phyloP scores from a whole-genome alignment of 2,113 vertebrate species.

The Brachyistius frenatus region DNA sequence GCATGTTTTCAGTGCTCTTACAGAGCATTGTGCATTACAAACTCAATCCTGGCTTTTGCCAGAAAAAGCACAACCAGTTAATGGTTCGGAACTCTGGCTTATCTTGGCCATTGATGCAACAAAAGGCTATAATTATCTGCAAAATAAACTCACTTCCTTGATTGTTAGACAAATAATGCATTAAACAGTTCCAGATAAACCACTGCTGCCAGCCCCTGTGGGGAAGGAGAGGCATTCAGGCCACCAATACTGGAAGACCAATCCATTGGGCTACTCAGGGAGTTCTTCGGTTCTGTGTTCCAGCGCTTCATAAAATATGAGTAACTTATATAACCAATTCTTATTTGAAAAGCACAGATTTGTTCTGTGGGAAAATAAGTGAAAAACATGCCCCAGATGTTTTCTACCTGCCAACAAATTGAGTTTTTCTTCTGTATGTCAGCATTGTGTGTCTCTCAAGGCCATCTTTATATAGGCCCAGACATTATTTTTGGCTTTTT shows the following conservation, averaged over 20 bases:
- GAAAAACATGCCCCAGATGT: conserved; percentile 34
- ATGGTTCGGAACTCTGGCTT: conserved; percentile 80
- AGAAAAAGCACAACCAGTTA: conserved; percentile 78
- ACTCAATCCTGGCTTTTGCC: conserved; percentile 61
- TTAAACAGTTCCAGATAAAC: conserved; percentile 81
- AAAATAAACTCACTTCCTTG: conserved; percentile 81
- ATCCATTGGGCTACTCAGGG: conserved; percentile 53
- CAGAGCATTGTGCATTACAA: conserved; percentile 26
- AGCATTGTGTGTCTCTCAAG: conserved; percentile 65
- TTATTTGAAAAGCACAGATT: conserved; percentile 58
- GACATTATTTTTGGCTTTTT: conserved; percentile 76
- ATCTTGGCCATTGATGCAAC: conserved; percentile 81
- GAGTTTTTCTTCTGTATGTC: conserved; percentile 66
- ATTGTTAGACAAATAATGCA: conserved; percentile 83
- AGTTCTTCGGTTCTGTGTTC: conserved; percentile 34
- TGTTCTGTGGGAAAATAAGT: conserved; percentile 34
- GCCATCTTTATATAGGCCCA: conserved; percentile 72
- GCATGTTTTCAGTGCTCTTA: conserved; percentile 32
- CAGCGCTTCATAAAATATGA: conserved; percentile 55
- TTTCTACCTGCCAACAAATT: conserved; percentile 48
- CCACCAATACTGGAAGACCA: conserved; percentile 46
- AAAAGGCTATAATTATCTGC: conserved; percentile 82
- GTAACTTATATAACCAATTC: conserved; percentile 62
- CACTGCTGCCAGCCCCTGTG: conserved; percentile 41
- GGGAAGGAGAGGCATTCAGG: conserved; percentile 41